These are phyloP conservation scores for Falco biarmicus DNA, from an alignment of 2,797 vertebrate species.

Conservation along the genomic window DNA sequence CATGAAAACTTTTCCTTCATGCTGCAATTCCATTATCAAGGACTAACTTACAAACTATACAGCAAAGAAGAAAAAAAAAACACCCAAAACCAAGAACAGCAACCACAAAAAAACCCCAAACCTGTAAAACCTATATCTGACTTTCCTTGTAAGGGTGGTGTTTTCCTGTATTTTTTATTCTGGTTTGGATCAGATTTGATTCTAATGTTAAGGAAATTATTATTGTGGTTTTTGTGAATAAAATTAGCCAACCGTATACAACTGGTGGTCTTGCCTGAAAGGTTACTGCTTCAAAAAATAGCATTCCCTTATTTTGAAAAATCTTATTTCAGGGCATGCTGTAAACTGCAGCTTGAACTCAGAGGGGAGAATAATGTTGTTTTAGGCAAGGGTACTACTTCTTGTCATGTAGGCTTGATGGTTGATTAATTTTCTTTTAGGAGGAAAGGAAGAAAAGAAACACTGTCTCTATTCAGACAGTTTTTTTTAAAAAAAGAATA, in stretches of 20 bases:
- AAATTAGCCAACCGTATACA: background rate
- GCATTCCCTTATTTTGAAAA: background rate
- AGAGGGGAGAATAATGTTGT: conserved; percentile 12
- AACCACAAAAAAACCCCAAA: background rate
- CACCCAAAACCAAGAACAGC: too few species aligned
- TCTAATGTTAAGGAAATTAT: background rate
- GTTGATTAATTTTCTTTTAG: conserved; percentile 39
- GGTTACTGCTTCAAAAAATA: background rate
- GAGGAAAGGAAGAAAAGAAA: background rate
- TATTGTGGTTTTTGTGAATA: background rate
- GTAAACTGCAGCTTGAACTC: conserved; percentile 9
- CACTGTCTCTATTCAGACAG: conserved; percentile 10
- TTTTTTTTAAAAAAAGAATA: background rate
- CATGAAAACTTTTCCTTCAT: background rate
- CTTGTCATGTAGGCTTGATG: background rate
- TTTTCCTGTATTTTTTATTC: background rate
- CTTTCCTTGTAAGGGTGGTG: background rate
- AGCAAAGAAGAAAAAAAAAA: background rate
- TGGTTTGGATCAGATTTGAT: background rate
- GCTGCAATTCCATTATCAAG: background rate
- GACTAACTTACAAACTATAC: background rate
- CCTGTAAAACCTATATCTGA: background rate
- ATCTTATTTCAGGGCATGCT: conserved; percentile 3
- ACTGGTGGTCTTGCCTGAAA: background rate
- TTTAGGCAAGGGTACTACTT: conserved; percentile 39